Conservation (phyloP, 1,140 invertebrate species). For the Drosophila hydei region DNA sequence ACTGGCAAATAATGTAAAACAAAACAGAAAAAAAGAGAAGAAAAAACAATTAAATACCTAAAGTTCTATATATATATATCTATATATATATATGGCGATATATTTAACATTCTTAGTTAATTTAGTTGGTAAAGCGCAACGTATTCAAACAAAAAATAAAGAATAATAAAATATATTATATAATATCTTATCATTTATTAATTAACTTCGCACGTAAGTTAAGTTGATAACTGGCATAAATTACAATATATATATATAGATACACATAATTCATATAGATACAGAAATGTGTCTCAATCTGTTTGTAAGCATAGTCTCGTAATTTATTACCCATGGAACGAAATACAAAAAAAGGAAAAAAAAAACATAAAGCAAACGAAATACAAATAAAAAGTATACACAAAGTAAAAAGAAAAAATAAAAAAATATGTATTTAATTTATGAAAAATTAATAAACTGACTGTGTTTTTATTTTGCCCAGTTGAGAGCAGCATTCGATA, state of each 20-base stretch:
- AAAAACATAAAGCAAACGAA: constrained; percentile 40
- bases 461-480: constrained; percentile 48
- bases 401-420: constrained; percentile 14
- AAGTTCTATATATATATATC: neutral
- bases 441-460: constrained; percentile 79
- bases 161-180: neutral
- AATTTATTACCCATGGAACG: constrained; percentile 63
- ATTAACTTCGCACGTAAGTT: constrained; percentile 39
- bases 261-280: constrained; percentile 49
- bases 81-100: neutral
- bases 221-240: constrained; percentile 43
- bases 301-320: constrained; percentile 77
- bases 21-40: constrained; percentile 14
- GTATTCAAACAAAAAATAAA: no score
- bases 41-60: neutral
- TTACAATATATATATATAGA: constrained; percentile 45
- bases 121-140: constrained; percentile 60
- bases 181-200: constrained; percentile 35
- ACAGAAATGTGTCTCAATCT: constrained; percentile 60
- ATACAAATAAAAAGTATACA: constrained; percentile 54
- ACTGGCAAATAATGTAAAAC: constrained; percentile 59
- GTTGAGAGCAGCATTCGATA: constrained; percentile 14
- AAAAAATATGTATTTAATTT: constrained; percentile 80
- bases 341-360: constrained; percentile 40
- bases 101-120: constrained; percentile 78